These are phyloP conservation scores for Xiphias gladius DNA, from an alignment of 2,113 vertebrate species.

Conservation along the genomic window DNA sequence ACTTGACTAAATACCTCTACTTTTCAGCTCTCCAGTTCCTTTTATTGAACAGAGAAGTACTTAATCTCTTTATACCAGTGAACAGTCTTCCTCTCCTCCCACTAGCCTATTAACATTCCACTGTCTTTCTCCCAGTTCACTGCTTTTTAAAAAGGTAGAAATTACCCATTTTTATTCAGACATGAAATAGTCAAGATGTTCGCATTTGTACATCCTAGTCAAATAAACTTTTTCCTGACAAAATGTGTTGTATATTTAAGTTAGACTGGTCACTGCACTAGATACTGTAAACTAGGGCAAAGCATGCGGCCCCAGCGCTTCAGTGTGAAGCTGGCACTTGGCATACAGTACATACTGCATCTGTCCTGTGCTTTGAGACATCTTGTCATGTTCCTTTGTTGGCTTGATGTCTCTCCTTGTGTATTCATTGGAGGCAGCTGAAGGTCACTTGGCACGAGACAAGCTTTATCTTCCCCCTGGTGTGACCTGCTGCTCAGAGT, in stretches of 20 bases:
- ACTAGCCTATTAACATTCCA: not conserved
- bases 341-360: conserved; percentile 21
- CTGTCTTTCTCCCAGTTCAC: not conserved
- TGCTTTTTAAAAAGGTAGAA: not conserved
- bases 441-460: conserved; percentile 42
- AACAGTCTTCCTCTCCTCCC: not conserved
- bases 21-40: not conserved
- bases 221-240: not conserved
- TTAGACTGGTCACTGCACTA: conserved; percentile 12
- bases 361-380: conserved; percentile 52
- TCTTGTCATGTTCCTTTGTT: conserved; percentile 44
- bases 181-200: not conserved
- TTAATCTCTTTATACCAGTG: not conserved
- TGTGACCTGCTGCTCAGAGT: not conserved
- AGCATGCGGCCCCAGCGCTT: conserved; percentile 12
- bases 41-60: not conserved
- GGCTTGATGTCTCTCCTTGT: conserved; percentile 37
- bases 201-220: not conserved
- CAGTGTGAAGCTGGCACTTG: conserved; percentile 38
- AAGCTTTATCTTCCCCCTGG: conserved; percentile 40
- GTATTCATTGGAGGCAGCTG: conserved; percentile 60
- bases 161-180: not conserved
- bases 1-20: not conserved
- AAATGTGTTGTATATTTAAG: not conserved
- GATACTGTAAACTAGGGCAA: conserved; percentile 47